These are phyloP conservation scores for Myotis yumanensis DNA, from an alignment of 2,113 vertebrate genomes.

Conservation along the genomic window DNA sequence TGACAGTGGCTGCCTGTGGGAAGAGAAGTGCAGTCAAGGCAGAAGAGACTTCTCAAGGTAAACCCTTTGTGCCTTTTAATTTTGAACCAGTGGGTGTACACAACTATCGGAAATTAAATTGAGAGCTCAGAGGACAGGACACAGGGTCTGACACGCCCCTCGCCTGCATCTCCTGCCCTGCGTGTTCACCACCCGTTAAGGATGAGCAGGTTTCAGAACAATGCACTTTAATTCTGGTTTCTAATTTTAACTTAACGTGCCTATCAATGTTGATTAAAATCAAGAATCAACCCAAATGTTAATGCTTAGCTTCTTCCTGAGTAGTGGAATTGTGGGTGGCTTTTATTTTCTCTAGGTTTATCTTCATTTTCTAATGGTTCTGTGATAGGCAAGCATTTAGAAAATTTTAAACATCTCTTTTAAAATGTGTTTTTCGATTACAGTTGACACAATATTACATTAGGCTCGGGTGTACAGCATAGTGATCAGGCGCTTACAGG, in stretches of 20 bases:
- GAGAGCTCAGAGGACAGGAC: neutral
- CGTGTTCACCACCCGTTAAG: neutral
- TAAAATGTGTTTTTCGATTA: neutral
- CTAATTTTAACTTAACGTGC: constrained; percentile 37
- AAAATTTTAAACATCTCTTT: neutral
- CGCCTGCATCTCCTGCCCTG: neutral
- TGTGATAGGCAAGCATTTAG: neutral
- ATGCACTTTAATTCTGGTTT: neutral
- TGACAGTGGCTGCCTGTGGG: neutral
- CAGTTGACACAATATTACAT: neutral
- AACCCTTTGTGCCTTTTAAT: neutral
- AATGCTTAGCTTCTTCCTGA: neutral
- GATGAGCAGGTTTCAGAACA: constrained; percentile 38
- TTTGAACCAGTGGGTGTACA: neutral
- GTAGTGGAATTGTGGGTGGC: neutral
- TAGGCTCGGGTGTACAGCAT: neutral
- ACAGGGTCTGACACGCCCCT: neutral
- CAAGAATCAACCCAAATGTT: neutral
- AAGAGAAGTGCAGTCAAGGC: neutral
- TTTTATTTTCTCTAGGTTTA: constrained; percentile 27
- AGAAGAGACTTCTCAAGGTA: neutral
- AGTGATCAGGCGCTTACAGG: too few relatives aligned
- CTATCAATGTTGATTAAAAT: neutral
- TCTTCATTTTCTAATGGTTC: constrained; percentile 8
- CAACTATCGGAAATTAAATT: neutral